Percentiles rank a stretch among this genome's conserved stretches.
phyloP scores from a whole-genome alignment of 1,140 invertebrate species.

The Streblospio benedicti region DNA sequence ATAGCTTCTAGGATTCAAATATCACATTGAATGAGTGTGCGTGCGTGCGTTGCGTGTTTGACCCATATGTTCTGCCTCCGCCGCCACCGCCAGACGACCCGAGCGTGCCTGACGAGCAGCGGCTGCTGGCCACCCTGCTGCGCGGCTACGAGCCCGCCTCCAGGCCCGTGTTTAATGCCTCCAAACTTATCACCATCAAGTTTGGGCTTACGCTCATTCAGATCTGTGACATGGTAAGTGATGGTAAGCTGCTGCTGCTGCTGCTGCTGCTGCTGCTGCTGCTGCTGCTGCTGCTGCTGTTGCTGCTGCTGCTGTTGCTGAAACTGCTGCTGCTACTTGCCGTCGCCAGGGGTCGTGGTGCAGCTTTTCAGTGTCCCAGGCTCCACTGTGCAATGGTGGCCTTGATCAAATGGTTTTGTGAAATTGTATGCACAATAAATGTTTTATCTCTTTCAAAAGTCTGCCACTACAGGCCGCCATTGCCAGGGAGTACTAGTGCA shows the following conservation, averaged over 20 bases:
- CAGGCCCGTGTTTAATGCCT: slow-evolving; percentile 53
- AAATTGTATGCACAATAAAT: too few species aligned
- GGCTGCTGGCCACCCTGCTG: slow-evolving; percentile 51
- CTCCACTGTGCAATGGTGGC: too few species aligned
- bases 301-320: not conserved
- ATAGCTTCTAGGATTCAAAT: too few species aligned
- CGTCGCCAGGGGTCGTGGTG: not conserved
- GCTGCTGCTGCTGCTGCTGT: not conserved
- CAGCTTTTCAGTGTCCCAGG: too few species aligned
- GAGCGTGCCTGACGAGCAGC: slow-evolving; percentile 48
- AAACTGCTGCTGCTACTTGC: not conserved
- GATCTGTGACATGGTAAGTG: slow-evolving; percentile 48
- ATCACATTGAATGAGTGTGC: too few species aligned
- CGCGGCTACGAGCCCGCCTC: slow-evolving; percentile 53
- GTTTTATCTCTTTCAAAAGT: too few species aligned
- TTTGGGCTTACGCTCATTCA: slow-evolving; percentile 57
- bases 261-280: not conserved
- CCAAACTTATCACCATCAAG: slow-evolving; percentile 50
- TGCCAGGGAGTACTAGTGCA: too few species aligned
- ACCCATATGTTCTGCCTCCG: too few species aligned
- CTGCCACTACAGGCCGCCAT: too few species aligned
- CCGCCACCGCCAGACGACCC: too few species aligned
- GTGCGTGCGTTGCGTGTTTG: too few species aligned
- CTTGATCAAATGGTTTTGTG: too few species aligned
- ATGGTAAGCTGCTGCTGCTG: not conserved